Base-by-base conservation (phyloP, 1,140 invertebrate species). In the Sipha flava region DNA sequence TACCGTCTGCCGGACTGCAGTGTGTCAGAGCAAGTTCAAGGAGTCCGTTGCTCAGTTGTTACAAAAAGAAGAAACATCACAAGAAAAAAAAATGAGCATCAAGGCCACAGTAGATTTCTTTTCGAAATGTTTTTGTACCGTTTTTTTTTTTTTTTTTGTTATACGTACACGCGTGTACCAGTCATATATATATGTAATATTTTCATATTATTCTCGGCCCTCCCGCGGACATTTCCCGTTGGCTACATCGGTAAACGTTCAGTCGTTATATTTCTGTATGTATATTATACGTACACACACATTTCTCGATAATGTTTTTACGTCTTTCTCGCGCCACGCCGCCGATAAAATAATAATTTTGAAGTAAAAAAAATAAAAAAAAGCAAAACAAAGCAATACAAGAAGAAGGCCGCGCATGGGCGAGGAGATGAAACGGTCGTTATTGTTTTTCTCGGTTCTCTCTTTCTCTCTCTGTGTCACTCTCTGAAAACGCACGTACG, bases 161-260 rank as follows among this genome's bases (percentile, higher is more conserved):
- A 45, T 16, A 26, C 18, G 12, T 31, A n/a, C n/a, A n/a, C n/a
- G n/a, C n/a, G n/a, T n/a, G n/a, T n/a, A n/a, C n/a, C n/a, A n/a
- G n/a, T n/a, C n/a, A n/a, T n/a, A n/a, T n/a, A n/a, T n/a, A n/a
- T 0, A 9, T n/a, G 26, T 23, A 31, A 57, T 59, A 26, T 59
- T 77, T 59, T 77, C 18, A 23, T 43, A 59, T 59, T 54, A 77
- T 77, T 77, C 66, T 77, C 16, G 52, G 73, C 52, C 73, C 49
- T 77, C 73, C 73, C 52, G 73, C 52, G 14, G 73, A 77, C 21
- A 59, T 23, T 52, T 70, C 26, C 47, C 7, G 23, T 14, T n/a
- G n/a, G 14, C 14, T 37, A 21, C 34, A 12, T 31, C 29, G 18
- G 26, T 31, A 16, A 6, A 9, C 34, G 14, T 31, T 34, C 29